phyloP scores from a whole-genome alignment of 2,888 invertebrate genomes.

The Diarsia brunnea region DNA sequence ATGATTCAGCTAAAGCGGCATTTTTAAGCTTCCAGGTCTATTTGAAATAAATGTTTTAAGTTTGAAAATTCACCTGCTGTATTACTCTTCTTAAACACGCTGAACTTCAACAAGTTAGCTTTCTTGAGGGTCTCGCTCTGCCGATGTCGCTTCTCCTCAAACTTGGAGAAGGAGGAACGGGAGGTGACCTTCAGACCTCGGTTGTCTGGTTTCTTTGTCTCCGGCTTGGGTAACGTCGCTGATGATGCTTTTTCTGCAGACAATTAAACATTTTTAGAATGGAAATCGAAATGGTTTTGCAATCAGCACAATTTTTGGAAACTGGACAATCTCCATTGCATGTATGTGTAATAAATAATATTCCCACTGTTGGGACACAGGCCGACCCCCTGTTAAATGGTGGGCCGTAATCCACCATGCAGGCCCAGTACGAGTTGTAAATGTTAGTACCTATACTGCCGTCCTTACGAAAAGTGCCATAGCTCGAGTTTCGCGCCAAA shows the following conservation, averaged over 20 bases:
- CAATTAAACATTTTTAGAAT: neutral
- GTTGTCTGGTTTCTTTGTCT: slow-evolving; percentile 81
- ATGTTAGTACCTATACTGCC: too few relatives aligned
- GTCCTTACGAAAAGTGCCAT: too few relatives aligned
- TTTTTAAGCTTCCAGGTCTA: too few relatives aligned
- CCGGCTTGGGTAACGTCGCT: slow-evolving; percentile 83
- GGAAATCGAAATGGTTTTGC: too few relatives aligned
- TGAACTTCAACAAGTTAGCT: slow-evolving; percentile 94
- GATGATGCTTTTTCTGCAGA: slow-evolving; percentile 83
- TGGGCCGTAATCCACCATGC: neutral
- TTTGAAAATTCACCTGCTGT: slow-evolving; percentile 90
- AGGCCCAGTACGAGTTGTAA: neutral
- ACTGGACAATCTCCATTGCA: too few relatives aligned
- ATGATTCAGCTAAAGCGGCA: too few relatives aligned
- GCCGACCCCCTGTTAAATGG: neutral
- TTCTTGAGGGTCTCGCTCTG: slow-evolving; percentile 93
- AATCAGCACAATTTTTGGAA: too few relatives aligned
- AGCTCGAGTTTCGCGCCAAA: too few relatives aligned
- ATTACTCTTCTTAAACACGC: slow-evolving; percentile 94
- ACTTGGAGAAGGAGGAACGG: slow-evolving; percentile 93
- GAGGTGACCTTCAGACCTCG: slow-evolving; percentile 85
- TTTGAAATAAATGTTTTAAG: too few relatives aligned
- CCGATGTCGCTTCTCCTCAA: slow-evolving; percentile 96
- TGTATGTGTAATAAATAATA: neutral
- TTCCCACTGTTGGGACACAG: neutral